Base-by-base conservation (phyloP, 92 coral and sea anemone genomes). In the Porites evermanni region DNA sequence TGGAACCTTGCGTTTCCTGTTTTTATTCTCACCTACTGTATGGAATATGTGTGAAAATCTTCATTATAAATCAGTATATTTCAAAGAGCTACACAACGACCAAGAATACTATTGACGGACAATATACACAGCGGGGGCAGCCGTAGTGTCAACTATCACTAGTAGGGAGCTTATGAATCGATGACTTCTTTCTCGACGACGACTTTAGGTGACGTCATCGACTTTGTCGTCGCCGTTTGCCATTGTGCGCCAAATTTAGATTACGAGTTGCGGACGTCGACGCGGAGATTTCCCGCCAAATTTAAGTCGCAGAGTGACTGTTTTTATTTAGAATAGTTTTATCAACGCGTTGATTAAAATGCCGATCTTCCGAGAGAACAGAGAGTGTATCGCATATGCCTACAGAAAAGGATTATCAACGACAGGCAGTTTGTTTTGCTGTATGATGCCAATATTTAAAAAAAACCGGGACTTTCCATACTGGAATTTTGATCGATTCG, bases 401-500 rank as follows among this genome's bases (percentile, higher is more conserved):
- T 87, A 77, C 65, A 26, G 79, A 56, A 75, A 67, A 29, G 66
- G 58, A 53, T 61, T 87, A 91, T 87, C 32, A 82, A 87, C 60
- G 88, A 76, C 7, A 83, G 76, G 65, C 89, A 88, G 64, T 88
- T 83, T 87, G 75, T 91, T 60, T 89, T 87, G 51, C 73, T 92
- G 61, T 88, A 88, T 79, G 95, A 88, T 71, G 44, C 56, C n/a
- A 51, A 79, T 85, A 80, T 72, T 67, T 89, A 90, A 75, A 86
- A 29, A 74, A 85, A 89, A 50, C 87, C 89, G 12, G 91, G 29
- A 89, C 44, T 85, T 86, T 83, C 89, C 93, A 64, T 81, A 70
- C 67, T 89, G 93, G 91, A 81, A 81, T 80, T 92, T 70, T 79
- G 82, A 87, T 59, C 63, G 89, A 77, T 88, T 88, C 72, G 89